phyloP scores from a whole-genome alignment of 1,140 invertebrate species.

The Heliconius melpomene region DNA sequence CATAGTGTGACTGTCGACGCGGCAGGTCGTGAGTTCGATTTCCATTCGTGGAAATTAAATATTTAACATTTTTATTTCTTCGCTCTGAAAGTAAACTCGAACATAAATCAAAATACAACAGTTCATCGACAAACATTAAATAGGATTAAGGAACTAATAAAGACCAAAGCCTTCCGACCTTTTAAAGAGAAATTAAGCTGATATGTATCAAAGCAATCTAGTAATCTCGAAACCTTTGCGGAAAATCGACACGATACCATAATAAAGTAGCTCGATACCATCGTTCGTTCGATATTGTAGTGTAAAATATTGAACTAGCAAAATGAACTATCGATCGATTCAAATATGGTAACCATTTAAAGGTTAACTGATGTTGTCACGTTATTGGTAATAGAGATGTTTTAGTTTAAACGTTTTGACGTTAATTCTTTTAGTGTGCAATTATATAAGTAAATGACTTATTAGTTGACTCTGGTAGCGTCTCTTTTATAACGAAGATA shows the following conservation, averaged over 20 bases:
- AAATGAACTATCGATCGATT: conserved; percentile 31
- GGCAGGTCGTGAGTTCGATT: too few species aligned
- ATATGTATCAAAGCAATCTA: conserved; percentile 31
- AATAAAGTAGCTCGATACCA: conserved; percentile 31
- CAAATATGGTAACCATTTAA: conserved; percentile 20
- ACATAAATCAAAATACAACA: not conserved
- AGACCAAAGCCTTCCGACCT: conserved; percentile 26
- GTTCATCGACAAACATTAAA: not conserved
- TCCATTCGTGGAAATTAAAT: too few species aligned
- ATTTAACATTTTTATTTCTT: too few species aligned
- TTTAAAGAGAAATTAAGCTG: conserved; percentile 28
- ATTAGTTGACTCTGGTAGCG: not conserved
- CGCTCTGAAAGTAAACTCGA: too few species aligned
- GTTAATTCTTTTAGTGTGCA: not conserved
- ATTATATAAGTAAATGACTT: not conserved
- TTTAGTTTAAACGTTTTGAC: not conserved
- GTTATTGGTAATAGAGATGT: conserved; percentile 1
- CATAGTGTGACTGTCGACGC: too few species aligned
- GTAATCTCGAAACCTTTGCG: conserved; percentile 28
- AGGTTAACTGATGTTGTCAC: conserved; percentile 19
- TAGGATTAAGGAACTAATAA: conserved; percentile 2
- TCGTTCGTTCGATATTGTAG: conserved; percentile 31
- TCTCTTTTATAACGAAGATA: too few species aligned
- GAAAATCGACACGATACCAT: conserved; percentile 36
- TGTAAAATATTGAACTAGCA: conserved; percentile 32